These are phyloP conservation scores for Habroteleia sp. DNA, from an alignment of 2,888 invertebrate species.

Conservation along the genomic window DNA sequence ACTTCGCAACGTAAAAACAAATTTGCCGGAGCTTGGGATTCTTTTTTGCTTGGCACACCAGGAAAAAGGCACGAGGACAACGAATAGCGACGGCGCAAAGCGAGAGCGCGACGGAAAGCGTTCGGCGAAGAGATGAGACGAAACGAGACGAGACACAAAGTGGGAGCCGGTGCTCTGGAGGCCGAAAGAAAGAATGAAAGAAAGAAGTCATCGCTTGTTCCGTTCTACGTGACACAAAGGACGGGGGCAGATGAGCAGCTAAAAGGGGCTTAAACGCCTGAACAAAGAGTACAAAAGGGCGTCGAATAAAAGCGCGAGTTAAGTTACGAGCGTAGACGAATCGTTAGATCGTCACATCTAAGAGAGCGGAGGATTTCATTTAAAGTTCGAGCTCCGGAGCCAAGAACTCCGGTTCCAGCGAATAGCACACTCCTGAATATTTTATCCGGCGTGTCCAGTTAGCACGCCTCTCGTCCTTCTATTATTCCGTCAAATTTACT, in stretches of 20 bases:
- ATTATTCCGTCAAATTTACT: background rate
- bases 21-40: conserved; percentile 28
- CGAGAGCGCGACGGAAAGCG: conserved; percentile 17
- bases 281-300: conserved; percentile 62
- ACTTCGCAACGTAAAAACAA: conserved; percentile 44
- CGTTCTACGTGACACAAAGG: conserved; percentile 58
- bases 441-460: conserved; percentile 28
- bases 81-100: conserved; percentile 2
- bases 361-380: conserved; percentile 60
- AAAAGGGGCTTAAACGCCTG: conserved; percentile 58
- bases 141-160: conserved; percentile 28
- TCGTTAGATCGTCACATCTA: conserved; percentile 57
- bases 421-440: conserved; percentile 41
- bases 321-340: conserved; percentile 57
- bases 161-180: conserved; percentile 10
- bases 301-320: conserved; percentile 55
- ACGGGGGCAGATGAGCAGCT: conserved; percentile 62
- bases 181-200: conserved; percentile 41
- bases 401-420: conserved; percentile 14
- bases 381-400: conserved; percentile 37
- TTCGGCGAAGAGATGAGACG: conserved; percentile 21
- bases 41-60: conserved; percentile 15
- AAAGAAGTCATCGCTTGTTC: conserved; percentile 60
- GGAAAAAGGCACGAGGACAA: conserved; percentile 19
- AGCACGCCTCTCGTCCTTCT: background rate